Evolutionary conservation across 2,888 invertebrate species (phyloP).

Genomic region (Colletes collaris): DNA sequence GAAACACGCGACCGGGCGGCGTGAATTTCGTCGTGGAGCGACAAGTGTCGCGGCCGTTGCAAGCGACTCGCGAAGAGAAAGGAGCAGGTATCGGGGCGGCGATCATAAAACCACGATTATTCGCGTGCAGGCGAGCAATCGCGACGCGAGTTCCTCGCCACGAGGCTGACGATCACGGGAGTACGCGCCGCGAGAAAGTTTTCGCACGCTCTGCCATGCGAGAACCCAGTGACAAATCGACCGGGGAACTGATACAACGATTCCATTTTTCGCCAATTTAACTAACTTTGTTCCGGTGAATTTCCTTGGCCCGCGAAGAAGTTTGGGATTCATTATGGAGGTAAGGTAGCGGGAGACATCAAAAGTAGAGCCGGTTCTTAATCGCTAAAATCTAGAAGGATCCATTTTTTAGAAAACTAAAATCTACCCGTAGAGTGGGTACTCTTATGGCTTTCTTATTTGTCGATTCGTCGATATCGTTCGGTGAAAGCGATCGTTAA

Average conservation of each 20-base stretch:
- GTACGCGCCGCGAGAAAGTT: constrained; percentile 19
- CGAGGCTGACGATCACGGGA: constrained; percentile 15
- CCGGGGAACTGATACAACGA: no score
- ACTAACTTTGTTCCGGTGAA: no score
- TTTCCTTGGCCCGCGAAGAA: not conserved
- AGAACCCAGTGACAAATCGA: not conserved
- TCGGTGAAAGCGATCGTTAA: no score
- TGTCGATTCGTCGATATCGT: no score
- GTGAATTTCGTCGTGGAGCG: constrained; percentile 17
- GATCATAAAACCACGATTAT: constrained; percentile 67
- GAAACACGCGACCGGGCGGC: not conserved
- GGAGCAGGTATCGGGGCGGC: constrained; percentile 60
- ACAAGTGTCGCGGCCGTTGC: constrained; percentile 33
- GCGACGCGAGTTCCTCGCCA: constrained; percentile 56
- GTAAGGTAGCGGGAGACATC: constrained; percentile 50
- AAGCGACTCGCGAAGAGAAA: constrained; percentile 64
- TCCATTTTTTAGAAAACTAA: no score
- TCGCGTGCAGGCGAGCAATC: constrained; percentile 65
- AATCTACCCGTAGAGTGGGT: no score
- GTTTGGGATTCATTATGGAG: constrained; percentile 62
- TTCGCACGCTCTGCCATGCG: not conserved
- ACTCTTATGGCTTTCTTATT: no score
- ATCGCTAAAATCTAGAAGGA: no score
- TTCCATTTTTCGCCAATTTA: no score
- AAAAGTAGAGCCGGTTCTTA: no score